phyloP scores from a whole-genome alignment of 2,113 vertebrate species.

The Tachycineta bicolor region DNA sequence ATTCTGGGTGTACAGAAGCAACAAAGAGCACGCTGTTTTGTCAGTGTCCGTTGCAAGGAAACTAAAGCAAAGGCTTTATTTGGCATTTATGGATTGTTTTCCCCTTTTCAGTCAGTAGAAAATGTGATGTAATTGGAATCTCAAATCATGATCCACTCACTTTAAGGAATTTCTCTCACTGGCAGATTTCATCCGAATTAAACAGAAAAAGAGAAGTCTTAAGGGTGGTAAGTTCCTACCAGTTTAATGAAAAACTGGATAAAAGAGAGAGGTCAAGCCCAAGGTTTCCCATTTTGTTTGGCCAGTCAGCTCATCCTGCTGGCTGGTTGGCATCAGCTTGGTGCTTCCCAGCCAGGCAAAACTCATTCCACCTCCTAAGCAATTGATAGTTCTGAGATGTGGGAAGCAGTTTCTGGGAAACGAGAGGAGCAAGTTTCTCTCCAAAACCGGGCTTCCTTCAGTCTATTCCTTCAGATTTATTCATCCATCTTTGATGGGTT shows the following conservation, averaged over 20 bases:
- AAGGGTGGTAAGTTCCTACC: neutral
- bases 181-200: neutral
- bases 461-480: neutral
- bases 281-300: neutral
- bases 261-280: neutral
- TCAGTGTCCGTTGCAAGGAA: neutral
- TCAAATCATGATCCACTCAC: neutral
- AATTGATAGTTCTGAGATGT: neutral
- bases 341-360: neutral
- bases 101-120: neutral
- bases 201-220: neutral
- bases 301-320: accelerated
- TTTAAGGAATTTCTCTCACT: neutral
- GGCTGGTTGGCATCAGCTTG: neutral
- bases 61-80: neutral
- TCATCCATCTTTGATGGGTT: neutral
- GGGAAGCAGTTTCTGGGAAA: neutral
- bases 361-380: neutral
- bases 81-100: neutral
- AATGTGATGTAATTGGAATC: neutral
- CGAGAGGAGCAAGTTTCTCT: neutral
- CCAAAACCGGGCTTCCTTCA: neutral
- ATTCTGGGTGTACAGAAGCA: neutral
- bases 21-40: neutral
- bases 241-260: neutral